These are phyloP conservation scores for Varroa destructor DNA, from an alignment of 1,140 invertebrate species.

Conservation along the genomic window DNA sequence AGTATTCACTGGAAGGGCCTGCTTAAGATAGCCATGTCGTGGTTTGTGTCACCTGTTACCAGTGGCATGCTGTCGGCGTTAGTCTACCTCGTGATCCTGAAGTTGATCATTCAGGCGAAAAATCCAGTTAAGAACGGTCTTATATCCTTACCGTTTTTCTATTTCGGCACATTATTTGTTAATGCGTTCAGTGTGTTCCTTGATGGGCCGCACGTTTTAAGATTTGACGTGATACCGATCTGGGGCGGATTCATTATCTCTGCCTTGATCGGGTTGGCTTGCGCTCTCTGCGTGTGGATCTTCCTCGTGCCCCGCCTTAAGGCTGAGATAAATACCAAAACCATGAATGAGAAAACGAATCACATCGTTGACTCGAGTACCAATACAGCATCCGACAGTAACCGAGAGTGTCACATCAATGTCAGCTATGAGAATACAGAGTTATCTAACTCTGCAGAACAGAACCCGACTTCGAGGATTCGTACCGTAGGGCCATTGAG, in stretches of 20 bases:
- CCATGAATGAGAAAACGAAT: background rate
- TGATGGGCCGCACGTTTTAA: conserved; percentile 78
- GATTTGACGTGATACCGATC: conserved; percentile 71
- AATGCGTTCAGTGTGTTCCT: conserved; percentile 38
- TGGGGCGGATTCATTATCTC: too few species aligned
- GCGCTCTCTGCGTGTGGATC: conserved; percentile 56
- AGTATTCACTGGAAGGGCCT: conserved; percentile 45
- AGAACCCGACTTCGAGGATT: background rate
- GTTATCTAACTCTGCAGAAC: background rate
- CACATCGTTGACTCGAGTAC: background rate
- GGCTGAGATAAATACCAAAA: too few species aligned
- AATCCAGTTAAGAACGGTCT: conserved; percentile 6
- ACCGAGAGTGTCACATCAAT: conserved; percentile 20
- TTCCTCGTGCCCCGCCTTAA: too few species aligned
- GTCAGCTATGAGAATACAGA: conserved; percentile 14
- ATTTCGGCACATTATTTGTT: conserved; percentile 43
- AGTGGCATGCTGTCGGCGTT: conserved; percentile 43
- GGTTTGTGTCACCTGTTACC: conserved; percentile 47
- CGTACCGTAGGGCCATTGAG: too few species aligned
- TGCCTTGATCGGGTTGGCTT: conserved; percentile 56
- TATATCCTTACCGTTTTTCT: conserved; percentile 42
- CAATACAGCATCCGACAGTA: too few species aligned
- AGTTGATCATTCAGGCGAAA: too few species aligned
- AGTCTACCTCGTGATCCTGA: conserved; percentile 42
- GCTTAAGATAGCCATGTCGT: conserved; percentile 44